These are phyloP conservation scores for Turritopsis rubra DNA, from an alignment of 30 jellyfish, hydroid and myxozoan genomes.

Conservation along the genomic window DNA sequence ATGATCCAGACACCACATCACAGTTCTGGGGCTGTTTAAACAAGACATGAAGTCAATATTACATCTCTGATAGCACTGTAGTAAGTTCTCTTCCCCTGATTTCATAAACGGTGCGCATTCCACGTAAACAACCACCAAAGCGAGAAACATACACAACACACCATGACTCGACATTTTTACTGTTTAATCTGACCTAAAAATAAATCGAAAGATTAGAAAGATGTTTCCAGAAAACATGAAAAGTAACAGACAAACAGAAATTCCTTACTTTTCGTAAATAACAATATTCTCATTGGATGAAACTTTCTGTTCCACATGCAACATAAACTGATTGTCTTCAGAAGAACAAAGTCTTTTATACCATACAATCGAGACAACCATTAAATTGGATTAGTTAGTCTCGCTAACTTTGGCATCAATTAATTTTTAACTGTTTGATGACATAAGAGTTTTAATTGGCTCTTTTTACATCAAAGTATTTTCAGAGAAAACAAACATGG, in stretches of 20 bases:
- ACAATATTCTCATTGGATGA: not conserved
- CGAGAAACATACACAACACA: not conserved
- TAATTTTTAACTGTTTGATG: not conserved
- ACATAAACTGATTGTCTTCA: not conserved
- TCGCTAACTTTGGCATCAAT: not conserved
- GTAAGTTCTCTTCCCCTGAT: not conserved
- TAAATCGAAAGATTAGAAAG: not conserved
- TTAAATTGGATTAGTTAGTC: not conserved
- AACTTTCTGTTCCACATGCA: not conserved
- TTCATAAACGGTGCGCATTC: not conserved
- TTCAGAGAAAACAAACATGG: not conserved
- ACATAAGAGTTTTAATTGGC: not conserved
- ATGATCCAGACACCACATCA: not conserved
- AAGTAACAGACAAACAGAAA: not conserved
- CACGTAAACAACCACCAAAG: not conserved
- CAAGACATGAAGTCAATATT: not conserved
- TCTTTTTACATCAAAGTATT: not conserved
- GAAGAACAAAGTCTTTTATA: not conserved
- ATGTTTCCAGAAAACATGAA: not conserved
- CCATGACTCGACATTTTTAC: not conserved
- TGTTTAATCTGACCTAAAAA: not conserved
- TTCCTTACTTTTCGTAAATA: not conserved
- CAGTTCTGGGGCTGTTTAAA: not conserved
- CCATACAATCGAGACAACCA: not conserved
- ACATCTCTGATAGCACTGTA: not conserved